Evolutionary conservation across 2,888 invertebrate genomes (phyloP).

Genomic region (Nomada flava): DNA sequence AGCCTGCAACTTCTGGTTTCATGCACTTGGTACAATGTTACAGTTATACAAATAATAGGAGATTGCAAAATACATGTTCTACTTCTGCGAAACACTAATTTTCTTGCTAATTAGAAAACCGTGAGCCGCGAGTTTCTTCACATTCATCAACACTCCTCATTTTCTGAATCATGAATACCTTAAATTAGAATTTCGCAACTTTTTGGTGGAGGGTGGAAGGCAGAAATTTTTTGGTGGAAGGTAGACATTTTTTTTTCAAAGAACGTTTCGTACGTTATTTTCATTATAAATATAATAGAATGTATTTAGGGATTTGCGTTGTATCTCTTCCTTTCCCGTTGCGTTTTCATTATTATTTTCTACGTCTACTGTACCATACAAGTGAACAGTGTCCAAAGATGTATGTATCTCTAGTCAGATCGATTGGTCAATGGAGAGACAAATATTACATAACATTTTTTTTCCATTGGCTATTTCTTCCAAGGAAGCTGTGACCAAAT

Average conservation of each 20-base stretch:
- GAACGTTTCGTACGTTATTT: too few relatives aligned
- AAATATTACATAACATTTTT: constrained; percentile 14
- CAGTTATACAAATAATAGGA: too few relatives aligned
- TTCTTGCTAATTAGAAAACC: constrained; percentile 3
- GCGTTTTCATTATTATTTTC: too few relatives aligned
- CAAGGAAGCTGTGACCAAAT: not conserved
- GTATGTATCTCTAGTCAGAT: not conserved
- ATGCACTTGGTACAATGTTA: not conserved
- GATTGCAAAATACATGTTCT: not conserved
- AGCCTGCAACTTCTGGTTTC: not conserved
- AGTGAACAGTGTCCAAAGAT: not conserved
- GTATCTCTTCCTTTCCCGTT: not conserved
- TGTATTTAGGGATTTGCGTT: too few relatives aligned
- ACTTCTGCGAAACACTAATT: constrained; percentile 17
- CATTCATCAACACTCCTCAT: not conserved
- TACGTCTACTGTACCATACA: not conserved
- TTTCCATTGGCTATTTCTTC: not conserved
- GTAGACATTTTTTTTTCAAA: too few relatives aligned
- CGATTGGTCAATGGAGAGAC: not conserved
- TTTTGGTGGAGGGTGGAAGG: too few relatives aligned
- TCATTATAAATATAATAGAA: too few relatives aligned
- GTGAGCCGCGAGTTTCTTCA: not conserved
- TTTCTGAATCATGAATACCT: not conserved
- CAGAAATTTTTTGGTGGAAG: too few relatives aligned
- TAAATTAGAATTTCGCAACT: too few relatives aligned